Conservation (phyloP, 2,113 vertebrate genomes). For the Atlantisia rogersi region DNA sequence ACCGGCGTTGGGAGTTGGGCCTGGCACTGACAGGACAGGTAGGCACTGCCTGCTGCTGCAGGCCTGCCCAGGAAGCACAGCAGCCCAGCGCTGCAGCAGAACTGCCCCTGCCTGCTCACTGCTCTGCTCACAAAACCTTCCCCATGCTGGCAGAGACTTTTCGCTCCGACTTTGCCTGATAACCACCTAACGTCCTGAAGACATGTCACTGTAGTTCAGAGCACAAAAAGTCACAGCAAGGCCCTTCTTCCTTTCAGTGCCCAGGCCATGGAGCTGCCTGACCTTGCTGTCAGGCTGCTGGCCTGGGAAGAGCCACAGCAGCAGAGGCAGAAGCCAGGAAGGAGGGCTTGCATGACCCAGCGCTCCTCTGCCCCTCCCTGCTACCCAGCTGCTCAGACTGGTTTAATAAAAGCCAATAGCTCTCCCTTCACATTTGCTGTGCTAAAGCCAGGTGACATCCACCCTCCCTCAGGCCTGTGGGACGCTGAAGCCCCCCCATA, state of each 20-base stretch:
- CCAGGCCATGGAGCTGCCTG: background rate
- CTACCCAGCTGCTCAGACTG: background rate
- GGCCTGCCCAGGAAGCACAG: background rate
- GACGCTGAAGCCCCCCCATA: background rate
- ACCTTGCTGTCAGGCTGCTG: background rate
- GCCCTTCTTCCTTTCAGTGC: background rate
- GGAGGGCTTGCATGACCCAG: background rate
- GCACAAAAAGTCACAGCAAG: background rate
- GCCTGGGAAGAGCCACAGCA: background rate
- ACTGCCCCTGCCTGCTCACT: rapidly evolving
- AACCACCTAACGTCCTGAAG: background rate
- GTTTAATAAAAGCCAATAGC: background rate
- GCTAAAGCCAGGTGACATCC: background rate
- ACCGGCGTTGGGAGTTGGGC: no score
- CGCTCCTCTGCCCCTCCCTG: background rate
- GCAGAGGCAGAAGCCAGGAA: background rate
- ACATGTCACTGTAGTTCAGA: background rate
- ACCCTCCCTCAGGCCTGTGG: background rate
- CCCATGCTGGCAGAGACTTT: background rate
- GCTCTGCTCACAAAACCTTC: background rate
- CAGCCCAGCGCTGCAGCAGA: background rate
- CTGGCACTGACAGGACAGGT: background rate
- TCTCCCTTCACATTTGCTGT: background rate
- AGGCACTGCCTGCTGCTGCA: background rate
- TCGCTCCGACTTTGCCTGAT: background rate